A percentile compares a stretch with the other conserved stretches of the same genome.
Evolutionary conservation across 2,888 invertebrate genomes (phyloP).

Genomic region (Linnaemya vulpina): DNA sequence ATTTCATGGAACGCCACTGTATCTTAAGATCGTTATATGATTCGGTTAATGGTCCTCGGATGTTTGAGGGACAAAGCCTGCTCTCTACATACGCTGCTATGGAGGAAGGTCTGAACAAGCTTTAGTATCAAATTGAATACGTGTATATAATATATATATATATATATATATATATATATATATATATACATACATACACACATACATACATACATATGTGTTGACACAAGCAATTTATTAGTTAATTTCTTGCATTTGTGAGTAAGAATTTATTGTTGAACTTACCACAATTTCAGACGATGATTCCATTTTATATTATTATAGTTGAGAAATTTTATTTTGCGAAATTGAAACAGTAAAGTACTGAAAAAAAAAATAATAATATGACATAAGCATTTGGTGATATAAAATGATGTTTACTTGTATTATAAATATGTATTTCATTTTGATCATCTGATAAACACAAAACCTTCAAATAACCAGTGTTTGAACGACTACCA

Average conservation of each 20-base stretch:
- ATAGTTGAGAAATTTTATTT: not conserved
- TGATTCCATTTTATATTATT: conserved; percentile 43
- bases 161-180: not conserved
- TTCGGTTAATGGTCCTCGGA: no score
- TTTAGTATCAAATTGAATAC: no score
- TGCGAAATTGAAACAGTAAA: not conserved
- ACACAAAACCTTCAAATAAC: not conserved
- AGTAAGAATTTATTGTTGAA: not conserved
- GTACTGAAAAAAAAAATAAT: conserved; percentile 21
- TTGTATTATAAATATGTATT: not conserved
- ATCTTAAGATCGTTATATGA: no score
- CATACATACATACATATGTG: not conserved
- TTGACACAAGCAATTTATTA: no score
- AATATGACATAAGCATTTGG: not conserved
- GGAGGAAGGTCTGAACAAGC: no score
- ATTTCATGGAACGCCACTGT: no score
- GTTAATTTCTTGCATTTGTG: no score
- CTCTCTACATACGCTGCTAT: no score
- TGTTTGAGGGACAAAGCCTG: no score
- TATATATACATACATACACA: not conserved
- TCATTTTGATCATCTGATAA: not conserved
- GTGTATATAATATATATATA: no score
- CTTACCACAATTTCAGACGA: conserved; percentile 46
- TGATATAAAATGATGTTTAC: not conserved
- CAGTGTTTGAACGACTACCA: no score